These are phyloP conservation scores for Sebastolobus alascanus DNA, from an alignment of 2,797 vertebrate species.

Conservation along the genomic window DNA sequence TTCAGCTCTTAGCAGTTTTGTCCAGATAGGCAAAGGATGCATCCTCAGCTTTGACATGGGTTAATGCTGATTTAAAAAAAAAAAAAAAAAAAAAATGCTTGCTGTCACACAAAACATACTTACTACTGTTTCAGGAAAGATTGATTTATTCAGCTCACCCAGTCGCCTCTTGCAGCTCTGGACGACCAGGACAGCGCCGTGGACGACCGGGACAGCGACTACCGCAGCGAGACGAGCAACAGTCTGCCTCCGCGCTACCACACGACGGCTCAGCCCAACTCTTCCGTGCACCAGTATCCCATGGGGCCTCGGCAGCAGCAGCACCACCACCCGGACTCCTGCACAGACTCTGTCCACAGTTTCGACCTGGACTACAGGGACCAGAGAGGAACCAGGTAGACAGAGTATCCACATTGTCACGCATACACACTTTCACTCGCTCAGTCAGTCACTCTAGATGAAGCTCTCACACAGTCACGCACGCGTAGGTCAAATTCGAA, in stretches of 20 bases:
- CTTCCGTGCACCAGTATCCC: slow-evolving; percentile 94
- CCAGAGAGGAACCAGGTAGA: slow-evolving; percentile 88
- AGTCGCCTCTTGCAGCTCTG: slow-evolving; percentile 83
- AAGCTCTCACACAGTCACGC: not conserved
- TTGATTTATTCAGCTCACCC: not conserved
- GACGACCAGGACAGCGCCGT: slow-evolving; percentile 96
- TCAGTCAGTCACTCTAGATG: not conserved
- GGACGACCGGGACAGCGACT: slow-evolving; percentile 98
- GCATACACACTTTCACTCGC: not conserved
- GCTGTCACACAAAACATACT: not conserved
- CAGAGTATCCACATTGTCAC: not conserved
- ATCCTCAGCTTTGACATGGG: slow-evolving; percentile 1
- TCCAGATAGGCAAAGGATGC: not conserved
- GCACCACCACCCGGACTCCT: slow-evolving; percentile 86
- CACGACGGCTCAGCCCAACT: slow-evolving; percentile 93
- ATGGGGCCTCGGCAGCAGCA: slow-evolving; percentile 87
- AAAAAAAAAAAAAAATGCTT: not conserved
- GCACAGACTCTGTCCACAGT: slow-evolving; percentile 89
- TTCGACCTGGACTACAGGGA: slow-evolving; percentile 91
- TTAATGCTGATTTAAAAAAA: not conserved
- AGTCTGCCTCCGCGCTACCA: slow-evolving; percentile 94
- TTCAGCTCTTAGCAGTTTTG: not conserved
- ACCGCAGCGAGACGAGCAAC: slow-evolving; percentile 96
- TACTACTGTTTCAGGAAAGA: not conserved
- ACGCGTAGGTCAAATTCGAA: not conserved